A percentile compares a stretch with the other conserved stretches of the same genome.
These are phyloP conservation scores for Euwallacea fornicatus DNA, from an alignment of 1,140 invertebrate genomes.

Conservation along the genomic window DNA sequence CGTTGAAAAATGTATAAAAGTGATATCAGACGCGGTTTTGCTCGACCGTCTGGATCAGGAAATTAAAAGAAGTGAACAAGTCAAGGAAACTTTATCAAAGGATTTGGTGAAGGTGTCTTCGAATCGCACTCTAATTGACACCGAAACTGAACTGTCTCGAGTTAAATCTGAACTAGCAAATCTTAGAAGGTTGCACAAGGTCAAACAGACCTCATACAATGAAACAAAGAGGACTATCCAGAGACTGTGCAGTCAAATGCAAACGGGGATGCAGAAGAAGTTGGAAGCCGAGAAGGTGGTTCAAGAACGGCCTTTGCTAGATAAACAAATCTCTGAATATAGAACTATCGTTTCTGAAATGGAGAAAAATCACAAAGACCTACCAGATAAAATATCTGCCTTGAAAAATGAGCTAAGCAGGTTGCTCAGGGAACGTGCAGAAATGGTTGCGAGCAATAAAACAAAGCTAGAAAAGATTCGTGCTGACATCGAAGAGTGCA, in stretches of 20 bases:
- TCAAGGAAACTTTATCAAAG: slow-evolving; percentile 50
- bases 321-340: slow-evolving; percentile 40
- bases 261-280: slow-evolving; percentile 40
- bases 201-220: slow-evolving; percentile 37
- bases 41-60: slow-evolving; percentile 48
- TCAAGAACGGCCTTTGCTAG: slow-evolving; percentile 42
- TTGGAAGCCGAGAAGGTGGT: slow-evolving; percentile 42
- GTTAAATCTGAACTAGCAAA: slow-evolving; percentile 52
- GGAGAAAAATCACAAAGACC: slow-evolving; percentile 31
- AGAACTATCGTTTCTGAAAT: slow-evolving; percentile 8
- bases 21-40: slow-evolving; percentile 45
- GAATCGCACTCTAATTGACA: slow-evolving; percentile 55
- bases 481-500: slow-evolving; percentile 49
- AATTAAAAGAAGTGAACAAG: slow-evolving; percentile 38
- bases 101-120: slow-evolving; percentile 54
- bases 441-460: slow-evolving; percentile 29
- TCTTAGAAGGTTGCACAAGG: slow-evolving; percentile 31
- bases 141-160: slow-evolving; percentile 54
- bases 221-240: slow-evolving; percentile 42
- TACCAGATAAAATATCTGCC: slow-evolving; percentile 47
- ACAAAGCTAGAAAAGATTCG: slow-evolving; percentile 50
- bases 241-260: slow-evolving; percentile 41
- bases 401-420: slow-evolving; percentile 30
- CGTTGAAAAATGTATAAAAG: slow-evolving; percentile 38
- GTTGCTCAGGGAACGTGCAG: slow-evolving; percentile 4